Percentiles rank a stretch among this genome's conserved stretches.
Evolutionary conservation across 2,113 vertebrate species (phyloP).

Genomic region (Thymallus thymallus): DNA sequence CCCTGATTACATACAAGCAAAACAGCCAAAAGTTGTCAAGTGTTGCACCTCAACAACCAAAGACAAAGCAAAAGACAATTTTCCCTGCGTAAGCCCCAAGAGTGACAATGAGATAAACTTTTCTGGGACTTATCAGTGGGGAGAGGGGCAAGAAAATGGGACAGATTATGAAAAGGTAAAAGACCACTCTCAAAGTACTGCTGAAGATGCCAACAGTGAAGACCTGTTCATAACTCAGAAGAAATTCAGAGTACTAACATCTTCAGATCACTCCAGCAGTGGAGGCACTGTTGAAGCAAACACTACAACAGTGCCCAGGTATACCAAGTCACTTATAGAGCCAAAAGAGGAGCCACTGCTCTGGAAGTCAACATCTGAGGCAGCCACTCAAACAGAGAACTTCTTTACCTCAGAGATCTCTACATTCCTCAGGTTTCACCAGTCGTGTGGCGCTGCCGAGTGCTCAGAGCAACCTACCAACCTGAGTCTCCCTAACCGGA

Average conservation of each 20-base stretch:
- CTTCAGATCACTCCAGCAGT: constrained; percentile 40
- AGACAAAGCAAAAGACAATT: not conserved
- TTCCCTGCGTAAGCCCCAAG: no score
- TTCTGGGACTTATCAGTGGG: no score
- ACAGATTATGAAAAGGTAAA: not conserved
- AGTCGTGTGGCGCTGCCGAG: not conserved
- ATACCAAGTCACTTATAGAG: not conserved
- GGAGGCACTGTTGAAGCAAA: constrained; percentile 16
- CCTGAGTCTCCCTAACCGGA: constrained; percentile 63
- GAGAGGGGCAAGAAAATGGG: no score
- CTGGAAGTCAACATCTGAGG: constrained; percentile 15
- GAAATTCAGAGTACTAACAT: constrained; percentile 51
- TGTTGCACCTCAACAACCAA: constrained; percentile 1
- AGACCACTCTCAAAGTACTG: constrained; percentile 43
- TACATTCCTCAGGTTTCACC: constrained; percentile 54
- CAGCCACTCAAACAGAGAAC: constrained; percentile 74
- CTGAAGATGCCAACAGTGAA: constrained; percentile 70
- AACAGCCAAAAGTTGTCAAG: constrained; percentile 22
- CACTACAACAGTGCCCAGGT: not conserved
- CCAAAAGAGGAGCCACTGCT: not conserved
- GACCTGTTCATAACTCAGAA: constrained; percentile 80
- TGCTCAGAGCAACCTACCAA: constrained; percentile 55
- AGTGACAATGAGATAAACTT: no score
- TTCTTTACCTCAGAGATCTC: constrained; percentile 64
- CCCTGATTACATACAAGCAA: not conserved